These are phyloP conservation scores for Syndactyla subalaris DNA, from an alignment of 2,797 vertebrate genomes.

Conservation along the genomic window DNA sequence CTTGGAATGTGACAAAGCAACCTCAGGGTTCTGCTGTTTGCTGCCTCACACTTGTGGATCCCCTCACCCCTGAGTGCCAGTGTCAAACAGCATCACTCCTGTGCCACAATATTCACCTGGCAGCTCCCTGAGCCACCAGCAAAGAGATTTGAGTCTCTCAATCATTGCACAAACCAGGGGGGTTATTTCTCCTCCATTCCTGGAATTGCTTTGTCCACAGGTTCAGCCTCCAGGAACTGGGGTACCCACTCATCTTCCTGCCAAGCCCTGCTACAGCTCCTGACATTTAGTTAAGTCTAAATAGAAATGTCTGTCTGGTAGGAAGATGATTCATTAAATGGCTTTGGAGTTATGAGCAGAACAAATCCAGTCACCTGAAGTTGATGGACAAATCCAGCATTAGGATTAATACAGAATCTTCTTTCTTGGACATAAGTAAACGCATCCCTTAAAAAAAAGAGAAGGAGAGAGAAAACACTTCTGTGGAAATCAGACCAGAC, in stretches of 20 bases:
- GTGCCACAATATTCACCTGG: not conserved
- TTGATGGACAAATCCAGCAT: constrained; percentile 98
- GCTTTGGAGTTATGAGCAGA: not conserved
- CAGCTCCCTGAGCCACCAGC: not conserved
- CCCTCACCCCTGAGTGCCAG: not conserved
- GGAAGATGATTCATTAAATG: not conserved
- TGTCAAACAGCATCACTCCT: not conserved
- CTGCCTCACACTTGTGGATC: not conserved
- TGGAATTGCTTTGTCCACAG: not conserved
- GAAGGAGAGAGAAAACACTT: not conserved
- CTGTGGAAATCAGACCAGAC: not conserved
- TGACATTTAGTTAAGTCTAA: not conserved
- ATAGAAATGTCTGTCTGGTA: not conserved
- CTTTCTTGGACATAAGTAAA: constrained; percentile 98
- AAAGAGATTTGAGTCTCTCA: not conserved
- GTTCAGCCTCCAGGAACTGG: not conserved
- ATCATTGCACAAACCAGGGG: not conserved
- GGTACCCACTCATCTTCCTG: not conserved
- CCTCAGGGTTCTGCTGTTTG: not conserved
- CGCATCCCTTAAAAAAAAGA: constrained; percentile 84
- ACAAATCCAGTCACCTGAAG: constrained; percentile 84
- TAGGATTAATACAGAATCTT: constrained; percentile 99
- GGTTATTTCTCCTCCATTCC: not conserved
- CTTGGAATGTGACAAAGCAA: not conserved
- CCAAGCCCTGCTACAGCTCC: not conserved